Base-by-base conservation (phyloP, 92 coral and sea anemone species). In the Blastomussa wellsi region DNA sequence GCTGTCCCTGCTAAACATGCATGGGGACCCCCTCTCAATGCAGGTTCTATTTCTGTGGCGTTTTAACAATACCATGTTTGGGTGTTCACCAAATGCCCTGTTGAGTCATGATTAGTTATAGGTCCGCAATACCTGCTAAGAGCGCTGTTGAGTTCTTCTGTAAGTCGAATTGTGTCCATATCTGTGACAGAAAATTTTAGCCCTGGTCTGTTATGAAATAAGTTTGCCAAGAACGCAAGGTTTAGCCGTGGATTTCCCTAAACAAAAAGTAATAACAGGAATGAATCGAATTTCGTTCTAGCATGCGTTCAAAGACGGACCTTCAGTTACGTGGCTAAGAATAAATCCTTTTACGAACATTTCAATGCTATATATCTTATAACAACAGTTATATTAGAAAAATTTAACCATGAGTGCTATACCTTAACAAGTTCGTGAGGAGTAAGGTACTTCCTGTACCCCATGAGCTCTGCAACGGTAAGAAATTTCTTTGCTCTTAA, bases 351-450 rank as follows among this genome's bases (percentile, higher is more conserved):
- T 2, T 20, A 55, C n/a, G 8, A 20, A 55, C 5, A 55, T 22
- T 20, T 20, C 26, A 41, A 41, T 7, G 44, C 44, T 41, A 41
- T 44, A 44, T 44, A 44, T 44, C 49, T 44, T 44, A 8, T 44
- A 13, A 44, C 49, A 44, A 44, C 49, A n/a, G n/a, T n/a, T n/a
- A 44, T 44, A 44, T 44, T 13, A 44, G 11, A 44, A 44, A 3
- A 24, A 4, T 55, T 9, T 57, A 24, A 5, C 12, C 65, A 57
- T 29, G 24, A 24, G 33, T 76, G n/a, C n/a, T n/a, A n/a, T n/a
- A 84, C 88, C 88, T 84, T 84, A 1, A 84, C 88, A 9, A 84
- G 76, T 60, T 84, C 88, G 20, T 84, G 88, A 4, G 88, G 82
- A 20, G 88, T 84, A 10, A 84, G 32, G 67, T 76, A 84, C 37